A percentile compares a stretch with the other conserved stretches of the same genome.
phyloP scores from a whole-genome alignment of 2,888 invertebrate genomes.

The Archaeoteleia sp. region DNA sequence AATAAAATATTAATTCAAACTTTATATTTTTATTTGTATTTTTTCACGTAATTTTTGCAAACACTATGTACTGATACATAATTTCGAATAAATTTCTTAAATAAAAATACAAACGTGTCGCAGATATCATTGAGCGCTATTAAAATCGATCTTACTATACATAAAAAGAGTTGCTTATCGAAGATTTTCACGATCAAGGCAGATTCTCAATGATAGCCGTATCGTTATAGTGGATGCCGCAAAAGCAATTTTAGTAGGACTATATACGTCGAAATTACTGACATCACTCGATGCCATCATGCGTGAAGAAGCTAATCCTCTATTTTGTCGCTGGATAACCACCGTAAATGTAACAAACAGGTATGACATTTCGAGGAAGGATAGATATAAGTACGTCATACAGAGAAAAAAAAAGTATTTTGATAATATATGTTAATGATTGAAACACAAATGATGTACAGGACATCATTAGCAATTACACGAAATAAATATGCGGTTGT shows the following conservation, averaged over 20 bases:
- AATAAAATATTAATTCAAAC: too few species aligned
- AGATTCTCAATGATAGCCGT: constrained; percentile 40
- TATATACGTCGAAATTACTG: constrained; percentile 47
- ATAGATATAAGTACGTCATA: constrained; percentile 4
- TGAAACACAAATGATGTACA: neutral
- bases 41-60: constrained; percentile 1
- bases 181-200: constrained; percentile 23
- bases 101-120: too few species aligned
- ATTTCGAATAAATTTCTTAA: too few species aligned
- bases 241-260: constrained; percentile 33
- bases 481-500: neutral
- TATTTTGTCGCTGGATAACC: constrained; percentile 35
- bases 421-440: neutral
- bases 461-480: neutral
- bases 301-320: constrained; percentile 47
- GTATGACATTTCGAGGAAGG: constrained; percentile 26
- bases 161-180: neutral
- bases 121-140: too few species aligned
- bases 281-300: constrained; percentile 36
- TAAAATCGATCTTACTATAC: too few species aligned
- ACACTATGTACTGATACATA: neutral
- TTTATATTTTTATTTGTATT: too few species aligned
- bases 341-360: constrained; percentile 33
- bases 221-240: constrained; percentile 31
- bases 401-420: constrained; percentile 8